These are phyloP conservation scores for Philereme vetulata DNA, from an alignment of 2,888 invertebrate genomes.

Conservation along the genomic window DNA sequence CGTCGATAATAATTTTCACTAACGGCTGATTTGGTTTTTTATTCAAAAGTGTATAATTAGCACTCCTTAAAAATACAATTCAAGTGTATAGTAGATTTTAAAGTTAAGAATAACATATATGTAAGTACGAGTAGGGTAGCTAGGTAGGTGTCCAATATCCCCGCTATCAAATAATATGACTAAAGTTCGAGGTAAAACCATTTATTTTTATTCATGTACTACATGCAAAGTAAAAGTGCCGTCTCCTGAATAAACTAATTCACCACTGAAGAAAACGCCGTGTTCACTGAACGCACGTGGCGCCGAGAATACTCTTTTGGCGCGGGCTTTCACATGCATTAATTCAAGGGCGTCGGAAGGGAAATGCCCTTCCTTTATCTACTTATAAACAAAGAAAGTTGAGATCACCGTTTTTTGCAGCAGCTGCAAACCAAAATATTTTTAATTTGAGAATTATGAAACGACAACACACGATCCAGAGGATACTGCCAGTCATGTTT, in stretches of 20 bases:
- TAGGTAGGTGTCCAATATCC: no score
- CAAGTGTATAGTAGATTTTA: no score
- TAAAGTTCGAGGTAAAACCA: neutral
- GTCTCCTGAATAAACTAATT: conserved; percentile 8
- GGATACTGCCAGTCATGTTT: no score
- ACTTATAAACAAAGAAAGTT: conserved; percentile 26
- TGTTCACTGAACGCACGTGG: conserved; percentile 36
- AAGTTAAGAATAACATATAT: no score
- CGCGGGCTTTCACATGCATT: conserved; percentile 61
- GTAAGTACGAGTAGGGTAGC: no score
- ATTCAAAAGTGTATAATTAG: no score
- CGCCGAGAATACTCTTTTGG: conserved; percentile 59
- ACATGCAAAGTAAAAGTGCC: neutral
- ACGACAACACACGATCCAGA: no score
- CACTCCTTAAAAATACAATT: no score
- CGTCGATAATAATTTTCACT: no score
- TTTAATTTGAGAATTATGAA: neutral
- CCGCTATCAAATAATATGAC: neutral
- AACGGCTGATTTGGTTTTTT: no score
- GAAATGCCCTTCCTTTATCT: conserved; percentile 24
- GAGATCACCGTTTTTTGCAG: neutral
- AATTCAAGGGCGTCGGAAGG: conserved; percentile 41
- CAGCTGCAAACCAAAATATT: neutral
- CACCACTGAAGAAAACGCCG: conserved; percentile 24
- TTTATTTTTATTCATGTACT: neutral